Base-by-base conservation (phyloP, 35 echinoderm and acorn worm species). In the Strongylocentrotus purpuratus region DNA sequence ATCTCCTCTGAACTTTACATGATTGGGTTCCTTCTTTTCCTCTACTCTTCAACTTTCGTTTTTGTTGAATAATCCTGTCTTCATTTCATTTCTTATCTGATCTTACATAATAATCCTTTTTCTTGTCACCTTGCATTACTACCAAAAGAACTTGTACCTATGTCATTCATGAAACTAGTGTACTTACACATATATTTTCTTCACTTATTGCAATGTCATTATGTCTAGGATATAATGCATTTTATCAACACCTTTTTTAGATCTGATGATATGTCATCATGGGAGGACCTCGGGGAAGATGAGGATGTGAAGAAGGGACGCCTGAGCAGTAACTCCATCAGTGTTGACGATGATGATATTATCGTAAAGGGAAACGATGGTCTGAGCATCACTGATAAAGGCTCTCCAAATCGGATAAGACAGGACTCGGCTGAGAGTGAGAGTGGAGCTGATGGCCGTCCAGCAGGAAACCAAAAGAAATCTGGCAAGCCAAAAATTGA, bases 241-340 rank as follows among this genome's bases (percentile, higher is more conserved):
- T 41, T 41, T 41, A 41, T 41, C 35, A 41, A 41, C 0, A 41
- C 35, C 35, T n/a, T 78, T 78, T 28, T 78, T 32, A 89, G 87
- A 20, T 15, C 12, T 89, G 18, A 41, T 8, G 87, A 89, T 28
- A 50, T 93, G 91, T 48, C 91, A 5, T 48, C 91, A 47, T 93
- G 91, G 91, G 47, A 93, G 41, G 91, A 93, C 46, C 91, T 93
- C 8, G 91, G 91, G 14, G 91, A 93, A 58, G 91, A 93, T 45
- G 91, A 93, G 28, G 91, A 93, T 58, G 91, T 93, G 45, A 93
- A 93, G 20, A 58, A 15, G 35, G 35, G 35, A 41, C 35, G 35
- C 35, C 35, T 41, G 87, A 46, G 87, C 9, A 28, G 33, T 20
- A 46, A 89, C 45, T 9, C 32, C 45, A 46, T 31, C 6, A 6